These are phyloP conservation scores for Hemibagrus wyckioides DNA, from an alignment of 2,113 vertebrate genomes.

Conservation along the genomic window DNA sequence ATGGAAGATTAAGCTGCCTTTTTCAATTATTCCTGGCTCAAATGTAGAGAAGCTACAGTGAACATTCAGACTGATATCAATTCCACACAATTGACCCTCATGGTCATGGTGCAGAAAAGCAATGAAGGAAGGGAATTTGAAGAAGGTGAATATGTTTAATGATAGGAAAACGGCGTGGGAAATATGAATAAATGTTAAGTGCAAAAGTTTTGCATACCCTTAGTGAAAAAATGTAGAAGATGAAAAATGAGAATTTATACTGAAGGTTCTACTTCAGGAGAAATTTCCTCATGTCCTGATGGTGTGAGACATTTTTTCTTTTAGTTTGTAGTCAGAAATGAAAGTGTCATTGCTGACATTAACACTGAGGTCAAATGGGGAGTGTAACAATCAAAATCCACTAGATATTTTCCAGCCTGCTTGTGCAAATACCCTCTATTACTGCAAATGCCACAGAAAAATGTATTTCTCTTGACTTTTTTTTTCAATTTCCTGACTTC, in stretches of 20 bases:
- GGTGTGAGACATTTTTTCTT: neutral
- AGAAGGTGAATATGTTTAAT: constrained; percentile 14
- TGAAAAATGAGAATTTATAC: neutral
- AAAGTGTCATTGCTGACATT: neutral
- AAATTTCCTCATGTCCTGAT: neutral
- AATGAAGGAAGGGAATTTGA: neutral
- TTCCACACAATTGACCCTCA: constrained; percentile 15
- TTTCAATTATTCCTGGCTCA: constrained; percentile 21
- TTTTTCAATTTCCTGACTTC: too few species aligned
- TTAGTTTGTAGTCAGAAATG: neutral
- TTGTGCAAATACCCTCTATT: neutral
- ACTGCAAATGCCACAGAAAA: neutral
- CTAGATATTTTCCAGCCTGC: neutral
- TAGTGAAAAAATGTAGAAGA: neutral
- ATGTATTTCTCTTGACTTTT: neutral
- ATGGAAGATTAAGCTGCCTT: constrained; percentile 11
- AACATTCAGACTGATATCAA: neutral
- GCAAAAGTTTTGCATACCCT: neutral
- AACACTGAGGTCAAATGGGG: neutral
- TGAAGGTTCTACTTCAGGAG: neutral
- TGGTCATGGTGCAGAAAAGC: neutral
- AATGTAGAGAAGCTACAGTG: constrained; percentile 8
- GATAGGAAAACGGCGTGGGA: neutral
- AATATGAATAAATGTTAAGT: neutral
- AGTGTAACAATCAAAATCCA: neutral